Percentiles rank a stretch among this genome's conserved stretches.
Evolutionary conservation across 2,113 vertebrate genomes (phyloP).

Genomic region (Mugil cephalus): DNA sequence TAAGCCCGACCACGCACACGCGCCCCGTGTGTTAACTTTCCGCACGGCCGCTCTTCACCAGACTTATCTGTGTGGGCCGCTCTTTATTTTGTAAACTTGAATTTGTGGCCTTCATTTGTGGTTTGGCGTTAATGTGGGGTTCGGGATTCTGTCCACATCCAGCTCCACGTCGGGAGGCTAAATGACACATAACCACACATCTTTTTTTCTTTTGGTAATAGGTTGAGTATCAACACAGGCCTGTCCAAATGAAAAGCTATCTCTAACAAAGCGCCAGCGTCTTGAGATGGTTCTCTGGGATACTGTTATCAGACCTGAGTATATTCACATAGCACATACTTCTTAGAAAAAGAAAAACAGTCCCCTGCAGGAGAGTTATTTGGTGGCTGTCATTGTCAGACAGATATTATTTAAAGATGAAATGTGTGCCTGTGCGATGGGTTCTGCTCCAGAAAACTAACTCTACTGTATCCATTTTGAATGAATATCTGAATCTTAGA

Average conservation of each 20-base stretch:
- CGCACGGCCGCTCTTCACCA: too few species aligned
- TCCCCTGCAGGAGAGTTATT: not conserved
- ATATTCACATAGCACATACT: not conserved
- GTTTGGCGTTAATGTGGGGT: not conserved
- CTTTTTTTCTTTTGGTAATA: not conserved
- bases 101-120: too few species aligned
- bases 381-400: not conserved
- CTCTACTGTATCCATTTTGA: too few species aligned
- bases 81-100: too few species aligned
- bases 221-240: not conserved
- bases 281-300: not conserved
- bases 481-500: too few species aligned
- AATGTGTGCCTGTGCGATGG: too few species aligned
- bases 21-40: too few species aligned
- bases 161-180: not conserved
- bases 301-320: not conserved
- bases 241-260: not conserved
- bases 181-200: not conserved
- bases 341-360: not conserved
- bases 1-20: slow-evolving; percentile 28
- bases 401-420: not conserved
- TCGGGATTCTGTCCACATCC: not conserved
- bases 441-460: too few species aligned
- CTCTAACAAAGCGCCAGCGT: not conserved
- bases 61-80: too few species aligned